Conservation (phyloP, 2,113 vertebrate genomes). For the Pandion haliaetus region DNA sequence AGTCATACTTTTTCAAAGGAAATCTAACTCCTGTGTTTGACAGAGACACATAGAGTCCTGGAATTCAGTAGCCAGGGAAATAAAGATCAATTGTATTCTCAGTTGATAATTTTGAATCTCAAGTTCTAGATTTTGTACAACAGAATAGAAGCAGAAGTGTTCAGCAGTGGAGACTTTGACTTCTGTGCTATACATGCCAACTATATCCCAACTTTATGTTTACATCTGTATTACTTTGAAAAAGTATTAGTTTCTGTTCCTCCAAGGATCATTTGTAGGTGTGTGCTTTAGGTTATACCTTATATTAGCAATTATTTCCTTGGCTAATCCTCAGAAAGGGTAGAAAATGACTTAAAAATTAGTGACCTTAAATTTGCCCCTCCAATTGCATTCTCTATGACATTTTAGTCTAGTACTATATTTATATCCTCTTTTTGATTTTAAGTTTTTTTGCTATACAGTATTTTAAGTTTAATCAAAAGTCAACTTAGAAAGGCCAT, state of each 20-base stretch:
- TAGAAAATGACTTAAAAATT: slow-evolving; percentile 68
- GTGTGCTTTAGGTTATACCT: not conserved
- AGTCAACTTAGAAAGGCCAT: slow-evolving; percentile 91
- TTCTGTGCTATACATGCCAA: not conserved
- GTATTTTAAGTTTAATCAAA: slow-evolving; percentile 97
- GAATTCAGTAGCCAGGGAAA: not conserved
- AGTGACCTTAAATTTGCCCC: slow-evolving; percentile 29
- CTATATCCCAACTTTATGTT: not conserved
- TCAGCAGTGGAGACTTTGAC: not conserved
- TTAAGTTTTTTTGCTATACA: slow-evolving; percentile 80
- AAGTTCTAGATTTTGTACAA: not conserved
- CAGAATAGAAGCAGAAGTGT: not conserved
- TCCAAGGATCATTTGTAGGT: not conserved
- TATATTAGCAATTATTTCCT: slow-evolving; percentile 54
- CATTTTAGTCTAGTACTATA: slow-evolving; percentile 73
- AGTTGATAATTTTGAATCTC: not conserved
- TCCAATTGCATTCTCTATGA: slow-evolving; percentile 60
- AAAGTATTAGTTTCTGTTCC: not conserved
- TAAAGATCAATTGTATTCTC: not conserved
- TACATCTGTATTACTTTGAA: not conserved
- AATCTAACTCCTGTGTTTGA: not conserved
- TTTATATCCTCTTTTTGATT: slow-evolving; percentile 78
- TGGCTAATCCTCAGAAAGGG: slow-evolving; percentile 57
- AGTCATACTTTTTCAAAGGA: not conserved
- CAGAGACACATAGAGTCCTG: not conserved